phyloP scores from a whole-genome alignment of 92 coral and sea anemone genomes.

The Muricea muricata region DNA sequence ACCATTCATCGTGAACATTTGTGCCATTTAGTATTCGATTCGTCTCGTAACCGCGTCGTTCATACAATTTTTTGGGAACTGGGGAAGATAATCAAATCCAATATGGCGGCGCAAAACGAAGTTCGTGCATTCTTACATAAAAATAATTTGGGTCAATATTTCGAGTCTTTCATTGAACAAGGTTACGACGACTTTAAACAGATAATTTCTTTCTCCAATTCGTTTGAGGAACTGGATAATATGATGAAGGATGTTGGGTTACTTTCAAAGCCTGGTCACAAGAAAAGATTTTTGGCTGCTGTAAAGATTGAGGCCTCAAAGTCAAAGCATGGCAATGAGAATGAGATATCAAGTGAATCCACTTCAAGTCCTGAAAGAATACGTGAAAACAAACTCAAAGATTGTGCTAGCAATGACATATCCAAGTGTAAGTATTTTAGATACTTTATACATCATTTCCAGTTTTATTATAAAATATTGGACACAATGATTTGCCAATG shows the following conservation, averaged over 20 bases:
- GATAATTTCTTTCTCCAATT: neutral
- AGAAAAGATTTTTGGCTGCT: slow-evolving; percentile 2
- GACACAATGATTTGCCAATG: too few relatives aligned
- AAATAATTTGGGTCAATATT: slow-evolving; percentile 32
- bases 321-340: neutral
- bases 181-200: slow-evolving; percentile 39
- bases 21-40: too few relatives aligned
- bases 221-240: neutral
- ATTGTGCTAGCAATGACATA: too few relatives aligned
- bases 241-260: slow-evolving; percentile 29
- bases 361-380: too few relatives aligned
- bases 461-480: too few relatives aligned
- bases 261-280: slow-evolving; percentile 14
- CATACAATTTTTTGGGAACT: too few relatives aligned
- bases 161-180: slow-evolving; percentile 10
- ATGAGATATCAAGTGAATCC: neutral
- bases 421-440: too few relatives aligned
- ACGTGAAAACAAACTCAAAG: too few relatives aligned
- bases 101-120: neutral
- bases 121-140: slow-evolving; percentile 23
- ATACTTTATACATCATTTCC: too few relatives aligned
- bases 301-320: neutral
- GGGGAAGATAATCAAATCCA: too few relatives aligned
- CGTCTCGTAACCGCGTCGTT: too few relatives aligned
- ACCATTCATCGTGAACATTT: too few relatives aligned